These are phyloP conservation scores for Nesogale talazaci DNA, from an alignment of 2,113 vertebrate genomes.

Conservation along the genomic window DNA sequence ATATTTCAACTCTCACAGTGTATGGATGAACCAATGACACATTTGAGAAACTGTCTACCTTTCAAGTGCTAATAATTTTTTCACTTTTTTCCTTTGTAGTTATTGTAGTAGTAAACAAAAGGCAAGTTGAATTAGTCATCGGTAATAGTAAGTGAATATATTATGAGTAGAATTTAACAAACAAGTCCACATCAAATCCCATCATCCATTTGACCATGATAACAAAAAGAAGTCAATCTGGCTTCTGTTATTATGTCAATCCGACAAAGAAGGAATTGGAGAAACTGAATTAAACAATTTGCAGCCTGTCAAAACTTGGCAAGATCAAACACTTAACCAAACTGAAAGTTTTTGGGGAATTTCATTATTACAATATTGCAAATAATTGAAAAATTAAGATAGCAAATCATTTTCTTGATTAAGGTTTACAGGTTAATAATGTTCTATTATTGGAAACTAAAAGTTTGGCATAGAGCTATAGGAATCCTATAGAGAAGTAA, in stretches of 20 bases:
- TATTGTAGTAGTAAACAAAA: slow-evolving; percentile 2
- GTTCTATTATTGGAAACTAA: background rate
- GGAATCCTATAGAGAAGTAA: background rate
- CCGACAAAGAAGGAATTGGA: slow-evolving; percentile 33
- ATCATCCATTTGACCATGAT: background rate
- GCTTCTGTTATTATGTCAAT: slow-evolving; percentile 57
- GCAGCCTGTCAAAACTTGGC: slow-evolving; percentile 62
- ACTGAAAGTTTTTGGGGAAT: background rate
- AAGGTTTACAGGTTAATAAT: background rate
- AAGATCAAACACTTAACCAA: slow-evolving; percentile 56
- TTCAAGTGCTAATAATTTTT: slow-evolving; percentile 3
- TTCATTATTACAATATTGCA: slow-evolving; percentile 43
- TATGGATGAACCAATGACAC: background rate
- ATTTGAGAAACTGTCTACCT: background rate
- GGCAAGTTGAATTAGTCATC: slow-evolving; percentile 40
- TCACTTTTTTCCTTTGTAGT: slow-evolving; percentile 10
- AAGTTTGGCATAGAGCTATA: background rate
- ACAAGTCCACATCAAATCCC: slow-evolving; percentile 30
- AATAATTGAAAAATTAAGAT: slow-evolving; percentile 31
- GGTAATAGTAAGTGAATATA: slow-evolving; percentile 6
- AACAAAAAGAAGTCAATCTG: slow-evolving; percentile 55
- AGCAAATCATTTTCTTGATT: background rate
- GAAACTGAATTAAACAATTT: slow-evolving; percentile 65
- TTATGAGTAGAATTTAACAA: slow-evolving; percentile 22
- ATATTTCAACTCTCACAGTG: background rate